phyloP scores from a whole-genome alignment of 2,113 vertebrate species.

The Pituophis catenifer region DNA sequence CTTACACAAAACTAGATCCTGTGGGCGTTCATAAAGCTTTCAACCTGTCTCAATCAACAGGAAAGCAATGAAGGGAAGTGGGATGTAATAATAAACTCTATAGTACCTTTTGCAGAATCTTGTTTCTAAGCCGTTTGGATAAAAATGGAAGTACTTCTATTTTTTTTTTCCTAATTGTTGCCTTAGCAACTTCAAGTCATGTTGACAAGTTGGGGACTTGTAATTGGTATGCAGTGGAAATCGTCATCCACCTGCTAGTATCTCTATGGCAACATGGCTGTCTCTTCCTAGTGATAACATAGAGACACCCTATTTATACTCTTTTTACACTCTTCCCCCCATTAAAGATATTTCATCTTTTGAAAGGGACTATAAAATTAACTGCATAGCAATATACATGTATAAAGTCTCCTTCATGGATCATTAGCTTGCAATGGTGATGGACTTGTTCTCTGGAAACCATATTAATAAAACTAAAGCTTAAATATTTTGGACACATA shows the following conservation, averaged over 20 bases:
- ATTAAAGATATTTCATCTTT: background rate
- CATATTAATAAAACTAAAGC: background rate
- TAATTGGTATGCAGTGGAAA: slow-evolving; percentile 58
- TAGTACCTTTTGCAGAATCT: background rate
- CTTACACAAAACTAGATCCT: background rate
- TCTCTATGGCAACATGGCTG: slow-evolving; percentile 69
- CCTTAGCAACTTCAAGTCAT: slow-evolving; percentile 55
- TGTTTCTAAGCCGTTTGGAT: slow-evolving; percentile 48
- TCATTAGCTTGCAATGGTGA: background rate
- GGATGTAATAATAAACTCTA: background rate
- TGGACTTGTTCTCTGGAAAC: background rate
- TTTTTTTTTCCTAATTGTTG: slow-evolving; percentile 30
- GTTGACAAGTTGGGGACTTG: slow-evolving; percentile 45
- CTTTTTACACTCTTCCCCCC: background rate
- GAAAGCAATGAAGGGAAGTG: background rate
- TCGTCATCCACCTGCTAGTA: slow-evolving; percentile 47
- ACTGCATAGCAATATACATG: background rate
- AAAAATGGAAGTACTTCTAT: slow-evolving; percentile 31
- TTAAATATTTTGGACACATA: background rate
- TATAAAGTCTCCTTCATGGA: background rate
- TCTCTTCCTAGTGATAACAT: slow-evolving; percentile 47
- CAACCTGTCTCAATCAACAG: background rate
- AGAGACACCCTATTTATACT: background rate
- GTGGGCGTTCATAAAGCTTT: background rate
- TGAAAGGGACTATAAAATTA: background rate